A percentile compares a stretch with the other conserved stretches of the same genome.
These are phyloP conservation scores for Vulpes ferrilata DNA, from an alignment of 2,113 vertebrate species.

Conservation along the genomic window DNA sequence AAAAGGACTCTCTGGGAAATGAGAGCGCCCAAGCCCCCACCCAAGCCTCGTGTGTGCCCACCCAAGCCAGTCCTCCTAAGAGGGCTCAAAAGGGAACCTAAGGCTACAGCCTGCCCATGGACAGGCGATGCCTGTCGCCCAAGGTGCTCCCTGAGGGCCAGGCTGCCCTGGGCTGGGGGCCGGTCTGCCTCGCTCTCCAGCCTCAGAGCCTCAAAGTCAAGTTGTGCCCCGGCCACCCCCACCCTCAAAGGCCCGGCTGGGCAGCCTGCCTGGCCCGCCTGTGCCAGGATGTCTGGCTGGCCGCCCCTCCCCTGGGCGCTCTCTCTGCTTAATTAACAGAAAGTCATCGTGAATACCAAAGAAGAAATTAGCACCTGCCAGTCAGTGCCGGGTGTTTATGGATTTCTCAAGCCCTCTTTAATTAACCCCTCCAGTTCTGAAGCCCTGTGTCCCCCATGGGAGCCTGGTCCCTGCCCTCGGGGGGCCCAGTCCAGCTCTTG, in stretches of 20 bases:
- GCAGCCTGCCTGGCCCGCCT: not conserved
- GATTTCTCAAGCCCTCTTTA: slow-evolving; percentile 86
- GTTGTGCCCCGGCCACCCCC: not conserved
- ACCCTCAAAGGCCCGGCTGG: not conserved
- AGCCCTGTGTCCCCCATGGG: slow-evolving; percentile 68
- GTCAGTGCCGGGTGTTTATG: slow-evolving; percentile 88
- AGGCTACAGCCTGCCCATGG: not conserved
- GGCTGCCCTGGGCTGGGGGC: not conserved
- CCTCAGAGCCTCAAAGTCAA: not conserved
- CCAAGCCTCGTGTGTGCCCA: not conserved
- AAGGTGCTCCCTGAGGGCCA: not conserved
- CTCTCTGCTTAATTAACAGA: slow-evolving; percentile 89
- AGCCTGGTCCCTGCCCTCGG: not conserved
- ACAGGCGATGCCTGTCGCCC: not conserved
- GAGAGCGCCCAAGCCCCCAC: not conserved
- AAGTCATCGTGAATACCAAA: slow-evolving; percentile 89
- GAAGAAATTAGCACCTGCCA: slow-evolving; percentile 89
- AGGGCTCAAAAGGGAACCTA: not conserved
- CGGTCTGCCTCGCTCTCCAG: not conserved
- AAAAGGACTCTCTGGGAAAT: not conserved
- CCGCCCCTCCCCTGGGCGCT: slow-evolving; percentile 83
- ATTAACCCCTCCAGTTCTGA: slow-evolving; percentile 87
- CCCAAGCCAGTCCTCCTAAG: not conserved
- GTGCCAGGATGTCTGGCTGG: slow-evolving; percentile 59
- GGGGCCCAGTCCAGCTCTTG: not conserved